Conservation (phyloP, 2,888 invertebrate species). For the Limnephilus marmoratus region DNA sequence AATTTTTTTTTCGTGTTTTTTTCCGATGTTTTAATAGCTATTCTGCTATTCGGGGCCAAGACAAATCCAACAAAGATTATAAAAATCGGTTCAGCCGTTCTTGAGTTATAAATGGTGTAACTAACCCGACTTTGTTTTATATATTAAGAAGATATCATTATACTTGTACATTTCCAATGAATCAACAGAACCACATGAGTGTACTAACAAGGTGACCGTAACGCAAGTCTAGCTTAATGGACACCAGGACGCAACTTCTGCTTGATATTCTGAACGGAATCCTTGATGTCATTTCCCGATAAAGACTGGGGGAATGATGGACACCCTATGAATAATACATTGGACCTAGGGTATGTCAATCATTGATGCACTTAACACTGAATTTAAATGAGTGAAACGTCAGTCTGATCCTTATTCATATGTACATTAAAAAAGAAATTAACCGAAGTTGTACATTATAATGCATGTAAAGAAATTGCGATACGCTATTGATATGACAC, state of each 20-base stretch:
- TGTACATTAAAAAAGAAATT: background rate
- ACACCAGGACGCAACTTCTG: conserved; percentile 36
- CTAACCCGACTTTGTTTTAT: too few species aligned
- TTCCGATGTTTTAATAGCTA: too few species aligned
- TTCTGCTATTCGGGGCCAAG: too few species aligned
- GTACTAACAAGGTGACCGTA: conserved; percentile 21
- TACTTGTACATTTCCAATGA: background rate
- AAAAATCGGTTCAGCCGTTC: too few species aligned
- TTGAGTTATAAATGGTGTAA: too few species aligned
- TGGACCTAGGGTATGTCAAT: background rate
- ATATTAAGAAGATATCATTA: background rate
- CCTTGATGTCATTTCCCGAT: conserved; percentile 52
- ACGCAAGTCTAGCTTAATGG: background rate
- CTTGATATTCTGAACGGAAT: conserved; percentile 36
- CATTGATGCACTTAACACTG: background rate
- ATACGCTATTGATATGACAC: background rate
- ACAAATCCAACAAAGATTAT: too few species aligned
- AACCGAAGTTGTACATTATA: background rate
- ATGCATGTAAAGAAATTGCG: background rate
- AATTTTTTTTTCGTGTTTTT: too few species aligned
- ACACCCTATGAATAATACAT: conserved; percentile 44
- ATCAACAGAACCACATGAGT: background rate
- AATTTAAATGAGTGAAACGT: background rate
- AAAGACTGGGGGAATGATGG: conserved; percentile 23
- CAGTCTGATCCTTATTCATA: background rate